Conservation (phyloP, 2,888 invertebrate genomes). For the Trichogramma evanescens region DNA sequence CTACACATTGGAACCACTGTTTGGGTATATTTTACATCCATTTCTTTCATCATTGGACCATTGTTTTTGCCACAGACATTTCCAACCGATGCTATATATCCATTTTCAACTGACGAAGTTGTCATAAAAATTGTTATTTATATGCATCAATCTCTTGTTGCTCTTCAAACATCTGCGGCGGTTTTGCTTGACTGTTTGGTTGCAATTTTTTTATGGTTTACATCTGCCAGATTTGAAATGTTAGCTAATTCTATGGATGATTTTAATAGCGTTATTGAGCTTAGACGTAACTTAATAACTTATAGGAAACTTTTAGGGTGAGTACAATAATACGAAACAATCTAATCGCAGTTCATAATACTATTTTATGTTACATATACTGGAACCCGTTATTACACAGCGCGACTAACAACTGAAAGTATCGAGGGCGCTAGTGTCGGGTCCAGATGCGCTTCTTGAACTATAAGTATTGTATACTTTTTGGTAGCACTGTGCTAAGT, state of each 20-base stretch:
- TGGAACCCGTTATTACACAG: too few relatives aligned
- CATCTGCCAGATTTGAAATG: constrained; percentile 27
- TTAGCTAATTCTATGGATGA: constrained; percentile 9
- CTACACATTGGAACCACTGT: constrained; percentile 20
- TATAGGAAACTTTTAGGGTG: too few relatives aligned
- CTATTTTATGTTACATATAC: too few relatives aligned
- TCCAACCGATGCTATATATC: constrained; percentile 23
- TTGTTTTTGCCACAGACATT: constrained; percentile 20
- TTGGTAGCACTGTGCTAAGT: too few relatives aligned
- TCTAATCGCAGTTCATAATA: too few relatives aligned
- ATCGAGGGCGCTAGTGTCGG: too few relatives aligned
- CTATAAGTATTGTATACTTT: too few relatives aligned
- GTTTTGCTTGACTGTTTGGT: constrained; percentile 27
- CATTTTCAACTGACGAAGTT: constrained; percentile 22
- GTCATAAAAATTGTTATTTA: constrained; percentile 22
- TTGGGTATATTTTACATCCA: constrained; percentile 21
- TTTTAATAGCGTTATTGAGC: not conserved
- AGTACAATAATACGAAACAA: too few relatives aligned
- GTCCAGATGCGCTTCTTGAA: too few relatives aligned
- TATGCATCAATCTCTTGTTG: constrained; percentile 26
- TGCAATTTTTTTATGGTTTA: constrained; percentile 29
- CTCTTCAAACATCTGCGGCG: constrained; percentile 25
- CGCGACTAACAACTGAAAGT: too few relatives aligned
- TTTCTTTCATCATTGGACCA: constrained; percentile 24
- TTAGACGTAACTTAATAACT: not conserved